phyloP scores from a whole-genome alignment of 2,888 invertebrate species.

The Maniola hyperantus region DNA sequence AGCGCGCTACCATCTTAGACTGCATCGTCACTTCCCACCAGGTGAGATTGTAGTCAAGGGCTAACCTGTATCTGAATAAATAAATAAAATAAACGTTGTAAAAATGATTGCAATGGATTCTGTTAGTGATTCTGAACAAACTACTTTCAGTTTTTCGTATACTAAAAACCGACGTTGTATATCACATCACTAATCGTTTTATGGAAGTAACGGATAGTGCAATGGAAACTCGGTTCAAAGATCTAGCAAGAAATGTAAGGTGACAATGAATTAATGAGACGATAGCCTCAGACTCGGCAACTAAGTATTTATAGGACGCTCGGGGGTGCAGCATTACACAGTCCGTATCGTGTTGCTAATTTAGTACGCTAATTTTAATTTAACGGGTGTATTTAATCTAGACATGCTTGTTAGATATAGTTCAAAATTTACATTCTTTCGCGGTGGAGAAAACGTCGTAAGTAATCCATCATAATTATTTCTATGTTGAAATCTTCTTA shows the following conservation, averaged over 20 bases:
- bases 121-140: no score
- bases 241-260: slow-evolving; percentile 38
- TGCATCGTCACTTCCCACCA: no score
- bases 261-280: slow-evolving; percentile 42
- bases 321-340: slow-evolving; percentile 36
- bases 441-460: slow-evolving; percentile 16
- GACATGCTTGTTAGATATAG: slow-evolving; percentile 23
- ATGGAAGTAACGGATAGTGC: neutral
- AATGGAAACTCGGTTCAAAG: neutral
- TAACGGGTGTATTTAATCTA: slow-evolving; percentile 33
- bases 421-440: slow-evolving; percentile 25
- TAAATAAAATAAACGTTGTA: no score
- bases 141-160: no score
- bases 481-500: neutral
- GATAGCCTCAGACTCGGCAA: slow-evolving; percentile 29
- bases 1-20: no score
- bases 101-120: no score
- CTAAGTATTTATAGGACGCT: slow-evolving; percentile 36
- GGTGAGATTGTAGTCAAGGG: no score
- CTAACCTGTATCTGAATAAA: no score
- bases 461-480: slow-evolving; percentile 20
- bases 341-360: slow-evolving; percentile 36
- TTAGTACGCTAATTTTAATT: slow-evolving; percentile 37
- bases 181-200: no score
- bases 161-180: no score